phyloP scores from a whole-genome alignment of 2,113 vertebrate species.

The Nycticryphes semicollaris region DNA sequence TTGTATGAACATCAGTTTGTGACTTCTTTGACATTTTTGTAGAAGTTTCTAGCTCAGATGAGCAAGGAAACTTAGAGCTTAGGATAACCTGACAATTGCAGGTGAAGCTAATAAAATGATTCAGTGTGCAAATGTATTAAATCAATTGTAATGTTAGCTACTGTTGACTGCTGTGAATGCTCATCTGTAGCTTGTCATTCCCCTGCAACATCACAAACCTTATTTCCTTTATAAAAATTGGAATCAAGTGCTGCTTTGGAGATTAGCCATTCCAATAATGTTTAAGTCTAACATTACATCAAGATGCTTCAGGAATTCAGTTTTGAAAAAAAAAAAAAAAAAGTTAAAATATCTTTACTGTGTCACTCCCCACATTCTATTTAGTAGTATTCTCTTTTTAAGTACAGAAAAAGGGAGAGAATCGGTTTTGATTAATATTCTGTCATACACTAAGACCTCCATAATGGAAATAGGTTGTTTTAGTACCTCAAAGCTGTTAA shows the following conservation, averaged over 20 bases:
- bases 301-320: neutral
- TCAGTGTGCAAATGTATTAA: neutral
- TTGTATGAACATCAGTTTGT: neutral
- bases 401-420: neutral
- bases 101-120: neutral
- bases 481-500: neutral
- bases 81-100: neutral
- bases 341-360: neutral
- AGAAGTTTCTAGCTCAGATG: neutral
- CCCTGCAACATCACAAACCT: neutral
- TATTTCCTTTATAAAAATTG: neutral
- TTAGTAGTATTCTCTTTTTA: neutral
- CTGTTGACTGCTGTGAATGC: neutral
- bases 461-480: neutral
- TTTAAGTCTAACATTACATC: neutral
- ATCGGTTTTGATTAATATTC: neutral
- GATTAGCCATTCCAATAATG: neutral
- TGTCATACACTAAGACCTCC: neutral
- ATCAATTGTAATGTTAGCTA: neutral
- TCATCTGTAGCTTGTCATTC: neutral
- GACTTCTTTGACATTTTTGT: neutral
- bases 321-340: neutral
- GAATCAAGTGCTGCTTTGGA: neutral
- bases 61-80: neutral
- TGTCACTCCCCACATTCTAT: neutral